phyloP scores from a whole-genome alignment of 2,113 vertebrate species.

The Trematocara stigmaticum region DNA sequence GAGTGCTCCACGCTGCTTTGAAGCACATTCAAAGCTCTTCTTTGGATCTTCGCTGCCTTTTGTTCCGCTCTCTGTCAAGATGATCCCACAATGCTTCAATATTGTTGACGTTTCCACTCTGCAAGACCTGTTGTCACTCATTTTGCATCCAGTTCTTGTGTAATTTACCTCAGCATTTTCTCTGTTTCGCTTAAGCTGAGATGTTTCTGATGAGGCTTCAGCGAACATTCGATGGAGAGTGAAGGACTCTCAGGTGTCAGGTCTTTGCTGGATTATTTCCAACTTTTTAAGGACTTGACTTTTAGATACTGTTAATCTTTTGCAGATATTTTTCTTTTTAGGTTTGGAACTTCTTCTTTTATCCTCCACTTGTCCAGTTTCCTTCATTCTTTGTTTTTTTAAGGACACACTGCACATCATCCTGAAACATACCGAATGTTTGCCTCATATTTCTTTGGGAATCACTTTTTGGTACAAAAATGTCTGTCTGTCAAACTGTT shows the following conservation, averaged over 20 bases:
- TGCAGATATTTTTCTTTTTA: not conserved
- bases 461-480: not conserved
- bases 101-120: not conserved
- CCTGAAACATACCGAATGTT: not conserved
- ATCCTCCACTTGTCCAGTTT: not conserved
- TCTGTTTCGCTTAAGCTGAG: not conserved
- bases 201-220: not conserved
- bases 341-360: not conserved
- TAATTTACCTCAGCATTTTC: not conserved
- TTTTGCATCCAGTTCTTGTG: not conserved
- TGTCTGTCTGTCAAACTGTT: not conserved
- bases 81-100: not conserved
- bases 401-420: not conserved
- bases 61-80: not conserved
- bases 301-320: not conserved
- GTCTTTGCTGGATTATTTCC: not conserved
- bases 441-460: not conserved
- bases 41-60: not conserved
- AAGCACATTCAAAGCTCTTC: not conserved
- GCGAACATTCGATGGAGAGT: not conserved
- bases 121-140: not conserved
- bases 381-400: not conserved
- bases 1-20: not conserved
- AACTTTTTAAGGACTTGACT: not conserved
- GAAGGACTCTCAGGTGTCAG: not conserved